Evolutionary conservation across 2,113 vertebrate genomes (phyloP), one percentile per base, ranked within the genome.

Genomic region (Macrotis lagotis): DNA sequence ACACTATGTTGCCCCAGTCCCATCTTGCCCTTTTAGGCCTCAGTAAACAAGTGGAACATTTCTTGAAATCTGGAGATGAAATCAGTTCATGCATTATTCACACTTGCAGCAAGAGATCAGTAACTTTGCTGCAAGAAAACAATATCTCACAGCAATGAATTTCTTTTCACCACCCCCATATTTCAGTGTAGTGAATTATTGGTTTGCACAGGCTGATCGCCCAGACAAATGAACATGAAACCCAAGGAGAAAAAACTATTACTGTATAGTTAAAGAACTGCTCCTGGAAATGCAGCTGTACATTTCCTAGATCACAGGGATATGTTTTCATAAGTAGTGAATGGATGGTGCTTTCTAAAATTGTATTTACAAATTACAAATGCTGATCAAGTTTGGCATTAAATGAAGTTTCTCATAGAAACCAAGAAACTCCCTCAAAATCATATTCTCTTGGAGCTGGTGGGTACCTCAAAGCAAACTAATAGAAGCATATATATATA

Each of bases 81-180:
- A 95, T 93, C 25, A 89, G 8, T 51, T 94, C 92, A 95, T 97
- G 0, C 8, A 91, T 96, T 94, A 95, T 94, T 97, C 66, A 94
- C 48, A 50, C 2, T 92, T 94, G 19, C 19, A 91, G 3, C 8
- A 49, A 16, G 26, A 92, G 16, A 53, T 95, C 83, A 83, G n/a
- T 22, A 94, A 93, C 14, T 97, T 92, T 92, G 28, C n/a, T 92
- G 47, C 4, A 92, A 97, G 95, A 92, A 96, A 25, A 0, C 28
- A 83, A 0, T 89, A 59, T 89, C 95, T 95, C n/a, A 48, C 48
- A 47, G 44, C 16, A 91, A 31, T 47, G 0, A 96, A 25, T 95
- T 92, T 90, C 31, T 96, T 1, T 3, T 3, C 90, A 16, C 37
- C 95, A 50, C 90, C 31, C 4, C 44, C 10, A 92, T 92, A n/a